Percentiles rank a stretch among this genome's conserved stretches.
Evolutionary conservation across 2,113 vertebrate species (phyloP).

Genomic region (Scatophagus argus): DNA sequence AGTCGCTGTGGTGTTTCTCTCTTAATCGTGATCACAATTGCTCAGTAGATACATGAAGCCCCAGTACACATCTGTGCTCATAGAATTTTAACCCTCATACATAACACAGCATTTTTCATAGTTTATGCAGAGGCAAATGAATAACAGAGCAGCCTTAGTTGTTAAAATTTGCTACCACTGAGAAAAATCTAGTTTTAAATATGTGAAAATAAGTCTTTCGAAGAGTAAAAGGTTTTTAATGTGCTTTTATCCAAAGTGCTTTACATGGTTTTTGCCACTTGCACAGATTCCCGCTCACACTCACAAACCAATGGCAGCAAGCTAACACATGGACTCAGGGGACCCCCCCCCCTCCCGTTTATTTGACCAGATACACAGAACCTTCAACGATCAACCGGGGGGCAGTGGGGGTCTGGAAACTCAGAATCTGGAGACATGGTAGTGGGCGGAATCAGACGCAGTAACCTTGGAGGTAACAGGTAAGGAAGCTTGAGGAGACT

Average conservation of each 20-base stretch:
- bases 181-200: neutral
- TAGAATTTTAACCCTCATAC: neutral
- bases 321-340: neutral
- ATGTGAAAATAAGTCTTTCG: neutral
- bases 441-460: too few relatives aligned
- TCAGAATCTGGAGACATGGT: too few relatives aligned
- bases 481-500: too few relatives aligned
- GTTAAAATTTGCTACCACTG: neutral
- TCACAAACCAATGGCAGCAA: neutral
- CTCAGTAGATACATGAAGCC: neutral
- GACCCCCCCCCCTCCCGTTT: too few relatives aligned
- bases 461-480: too few relatives aligned
- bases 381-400: too few relatives aligned
- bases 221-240: too few relatives aligned
- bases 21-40: conserved; percentile 9
- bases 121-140: neutral
- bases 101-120: neutral
- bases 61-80: neutral
- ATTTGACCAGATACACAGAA: too few relatives aligned
- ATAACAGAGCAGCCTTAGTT: neutral
- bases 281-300: too few relatives aligned
- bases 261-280: too few relatives aligned
- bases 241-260: too few relatives aligned
- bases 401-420: too few relatives aligned
- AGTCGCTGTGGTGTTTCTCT: neutral